Percentiles rank a stretch among this genome's conserved stretches.
phyloP scores from a whole-genome alignment of 2,113 vertebrate genomes.

The Melospiza georgiana region DNA sequence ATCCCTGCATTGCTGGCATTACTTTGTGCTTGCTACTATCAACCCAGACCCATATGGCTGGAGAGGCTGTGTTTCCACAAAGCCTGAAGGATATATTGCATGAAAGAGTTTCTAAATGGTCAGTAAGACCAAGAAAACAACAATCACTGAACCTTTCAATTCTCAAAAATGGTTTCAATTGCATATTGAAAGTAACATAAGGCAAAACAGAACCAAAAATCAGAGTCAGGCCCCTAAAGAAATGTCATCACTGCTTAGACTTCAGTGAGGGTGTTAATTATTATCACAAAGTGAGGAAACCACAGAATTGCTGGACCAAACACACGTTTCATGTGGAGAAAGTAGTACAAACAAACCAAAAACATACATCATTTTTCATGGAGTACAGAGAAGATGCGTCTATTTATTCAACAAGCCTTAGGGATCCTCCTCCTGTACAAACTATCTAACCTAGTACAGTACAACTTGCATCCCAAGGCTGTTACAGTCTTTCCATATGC shows the following conservation, averaged over 20 bases:
- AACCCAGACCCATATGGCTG: neutral
- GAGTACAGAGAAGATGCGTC: neutral
- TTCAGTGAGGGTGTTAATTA: conserved; percentile 65
- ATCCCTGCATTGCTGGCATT: neutral
- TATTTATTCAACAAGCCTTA: conserved; percentile 37
- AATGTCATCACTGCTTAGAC: conserved; percentile 50
- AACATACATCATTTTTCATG: conserved; percentile 39
- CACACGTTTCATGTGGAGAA: conserved; percentile 57
- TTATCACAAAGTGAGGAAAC: conserved; percentile 68
- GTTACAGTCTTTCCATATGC: neutral
- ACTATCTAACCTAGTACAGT: conserved; percentile 12
- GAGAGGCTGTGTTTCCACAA: neutral
- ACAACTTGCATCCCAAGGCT: neutral
- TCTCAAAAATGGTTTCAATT: neutral
- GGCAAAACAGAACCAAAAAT: conserved; percentile 43
- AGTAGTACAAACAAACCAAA: conserved; percentile 60
- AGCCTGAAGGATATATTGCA: neutral
- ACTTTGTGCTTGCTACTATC: neutral
- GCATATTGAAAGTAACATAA: conserved; percentile 6
- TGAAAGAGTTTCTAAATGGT: neutral
- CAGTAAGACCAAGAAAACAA: neutral
- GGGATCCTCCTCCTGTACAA: conserved; percentile 14
- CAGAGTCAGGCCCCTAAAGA: conserved; percentile 39
- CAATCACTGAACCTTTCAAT: neutral
- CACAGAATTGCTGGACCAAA: conserved; percentile 56